Base-by-base conservation (phyloP, 2,888 invertebrate genomes). In the Hipparchia sbordonii region DNA sequence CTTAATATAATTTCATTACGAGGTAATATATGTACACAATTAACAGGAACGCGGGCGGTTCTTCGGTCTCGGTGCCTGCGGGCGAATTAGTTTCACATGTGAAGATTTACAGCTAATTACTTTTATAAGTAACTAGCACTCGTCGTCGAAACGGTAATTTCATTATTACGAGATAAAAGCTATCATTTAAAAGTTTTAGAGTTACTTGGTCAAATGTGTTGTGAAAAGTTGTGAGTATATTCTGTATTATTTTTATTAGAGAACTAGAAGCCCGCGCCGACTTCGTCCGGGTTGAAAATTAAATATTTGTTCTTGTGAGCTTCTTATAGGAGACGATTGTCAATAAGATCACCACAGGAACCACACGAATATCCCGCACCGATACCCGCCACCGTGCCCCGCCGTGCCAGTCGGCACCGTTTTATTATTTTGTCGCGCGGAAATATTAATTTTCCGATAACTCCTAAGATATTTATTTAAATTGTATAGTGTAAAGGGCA, bases 41-140 rank as follows among this genome's bases (percentile, higher is more conserved):
- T 67, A 68, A 75, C 71, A 52, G 65, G 67, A 72, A 57, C 61
- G 52, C 52, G 51, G 66, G 65, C 72, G 62, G 65, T 60, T 61
- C 66, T 52, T 56, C 63, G 61, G 67, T 48, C 68, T 63, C 73
- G 70, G 13, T 67, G 76, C 68, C 72, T 71, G 74, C 73, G 68
- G 69, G 67, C 69, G 72, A 71, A 72, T 72, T 70, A 70, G 70
- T 74, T 74, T 77, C 68, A 77, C 68, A 71, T 74, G 76, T 75
- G 73, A 71, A 76, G 77, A 78, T 81, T 79, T 79, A 79, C 79
- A 75, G 76, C 77, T 80, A 81, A 81, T 80, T 79, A 80, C 75
- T 75, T 76, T 74, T 75, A 73, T 73, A 74, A 68, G 76, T 74
- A 74, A 75, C 71, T 62, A 67, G 67, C 56, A 48, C 66, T 52